Evolutionary conservation across 1,140 invertebrate species (phyloP).

Genomic region (Pemphigus obesinymphae): DNA sequence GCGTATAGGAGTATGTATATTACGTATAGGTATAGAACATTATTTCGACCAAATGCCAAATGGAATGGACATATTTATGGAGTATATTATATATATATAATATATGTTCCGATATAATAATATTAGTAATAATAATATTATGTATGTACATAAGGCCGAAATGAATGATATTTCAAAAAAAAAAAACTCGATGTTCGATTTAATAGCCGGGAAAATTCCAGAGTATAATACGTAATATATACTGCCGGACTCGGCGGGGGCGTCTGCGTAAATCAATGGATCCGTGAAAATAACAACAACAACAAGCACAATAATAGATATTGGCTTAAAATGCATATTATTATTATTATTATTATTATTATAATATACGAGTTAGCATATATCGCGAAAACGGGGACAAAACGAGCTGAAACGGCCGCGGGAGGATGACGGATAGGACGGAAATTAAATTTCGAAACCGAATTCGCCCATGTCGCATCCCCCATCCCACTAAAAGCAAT

Average conservation of each 20-base stretch:
- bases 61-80: too few species aligned
- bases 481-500: neutral
- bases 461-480: neutral
- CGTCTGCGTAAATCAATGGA: conserved; percentile 1
- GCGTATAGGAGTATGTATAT: too few species aligned
- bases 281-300: neutral
- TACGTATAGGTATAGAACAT: too few species aligned
- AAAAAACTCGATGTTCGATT: neutral
- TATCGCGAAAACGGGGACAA: neutral
- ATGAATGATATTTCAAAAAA: neutral
- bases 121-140: too few species aligned
- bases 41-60: too few species aligned
- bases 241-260: neutral
- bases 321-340: conserved; percentile 1
- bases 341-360: too few species aligned
- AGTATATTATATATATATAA: too few species aligned
- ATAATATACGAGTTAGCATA: neutral
- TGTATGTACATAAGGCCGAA: neutral
- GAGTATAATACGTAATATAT: neutral
- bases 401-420: neutral
- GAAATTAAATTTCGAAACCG: conserved; percentile 38
- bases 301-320: neutral
- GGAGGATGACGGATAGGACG: neutral
- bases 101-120: too few species aligned
- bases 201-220: neutral